phyloP scores from a whole-genome alignment of 2,797 vertebrate species.

The Thunnus albacares region DNA sequence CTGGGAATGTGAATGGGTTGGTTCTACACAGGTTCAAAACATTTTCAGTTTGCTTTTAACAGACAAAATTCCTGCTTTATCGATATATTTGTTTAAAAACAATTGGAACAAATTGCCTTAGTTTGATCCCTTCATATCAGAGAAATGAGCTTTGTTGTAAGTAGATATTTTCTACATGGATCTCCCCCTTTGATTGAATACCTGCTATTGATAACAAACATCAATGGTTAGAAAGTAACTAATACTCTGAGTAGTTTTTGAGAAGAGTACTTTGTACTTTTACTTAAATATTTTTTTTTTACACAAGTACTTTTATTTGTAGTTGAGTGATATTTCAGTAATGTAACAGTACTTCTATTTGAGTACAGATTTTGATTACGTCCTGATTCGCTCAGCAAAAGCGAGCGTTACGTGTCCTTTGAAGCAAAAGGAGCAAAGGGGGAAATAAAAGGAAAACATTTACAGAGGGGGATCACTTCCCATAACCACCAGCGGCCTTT shows the following conservation, averaged over 20 bases:
- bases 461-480: constrained; percentile 69
- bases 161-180: not conserved
- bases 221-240: not conserved
- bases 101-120: not conserved
- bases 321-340: no score
- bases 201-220: not conserved
- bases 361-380: no score
- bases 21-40: no score
- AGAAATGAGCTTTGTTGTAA: not conserved
- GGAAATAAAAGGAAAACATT: constrained; percentile 60
- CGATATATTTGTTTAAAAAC: not conserved
- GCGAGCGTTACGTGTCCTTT: constrained; percentile 47
- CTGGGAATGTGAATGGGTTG: no score
- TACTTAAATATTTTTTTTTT: not conserved
- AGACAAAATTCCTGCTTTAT: not conserved
- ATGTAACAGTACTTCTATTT: no score
- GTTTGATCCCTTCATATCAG: not conserved
- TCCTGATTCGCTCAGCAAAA: constrained; percentile 39
- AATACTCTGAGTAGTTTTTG: constrained; percentile 1
- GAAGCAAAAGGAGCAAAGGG: constrained; percentile 44
- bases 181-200: no score
- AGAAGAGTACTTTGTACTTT: not conserved
- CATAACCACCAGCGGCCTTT: constrained; percentile 68
- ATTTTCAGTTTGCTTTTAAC: not conserved
- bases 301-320: no score